phyloP scores from a whole-genome alignment of 2,113 vertebrate species.

The Toxostoma redivivum region DNA sequence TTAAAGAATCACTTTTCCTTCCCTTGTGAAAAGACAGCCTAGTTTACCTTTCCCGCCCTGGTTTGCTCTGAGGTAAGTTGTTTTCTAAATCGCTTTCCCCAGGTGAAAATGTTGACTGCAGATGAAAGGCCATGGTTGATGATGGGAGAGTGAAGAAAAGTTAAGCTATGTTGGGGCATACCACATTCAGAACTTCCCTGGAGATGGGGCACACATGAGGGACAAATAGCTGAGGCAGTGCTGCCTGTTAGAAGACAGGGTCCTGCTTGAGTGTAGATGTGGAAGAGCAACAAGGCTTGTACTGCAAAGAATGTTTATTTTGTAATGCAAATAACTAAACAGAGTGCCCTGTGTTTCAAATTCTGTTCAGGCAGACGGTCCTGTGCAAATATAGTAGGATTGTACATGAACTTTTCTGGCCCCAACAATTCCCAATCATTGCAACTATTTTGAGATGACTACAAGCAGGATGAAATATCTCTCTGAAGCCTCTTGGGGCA shows the following conservation, averaged over 20 bases:
- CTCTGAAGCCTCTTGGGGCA: not conserved
- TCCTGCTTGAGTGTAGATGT: not conserved
- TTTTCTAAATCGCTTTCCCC: not conserved
- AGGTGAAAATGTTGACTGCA: not conserved
- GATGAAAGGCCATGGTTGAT: not conserved
- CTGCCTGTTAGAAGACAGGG: not conserved
- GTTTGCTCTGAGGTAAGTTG: not conserved
- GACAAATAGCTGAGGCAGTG: not conserved
- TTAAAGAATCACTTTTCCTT: not conserved
- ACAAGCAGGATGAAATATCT: not conserved
- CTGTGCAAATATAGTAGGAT: not conserved
- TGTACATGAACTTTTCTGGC: not conserved
- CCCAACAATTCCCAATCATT: not conserved
- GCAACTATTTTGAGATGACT: not conserved
- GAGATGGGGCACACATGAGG: not conserved
- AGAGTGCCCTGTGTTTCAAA: not conserved
- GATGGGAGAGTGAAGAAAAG: not conserved
- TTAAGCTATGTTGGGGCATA: not conserved
- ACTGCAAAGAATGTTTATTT: not conserved
- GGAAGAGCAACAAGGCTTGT: not conserved
- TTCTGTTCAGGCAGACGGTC: not conserved
- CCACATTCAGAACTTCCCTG: accelerated
- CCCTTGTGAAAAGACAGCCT: not conserved
- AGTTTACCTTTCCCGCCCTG: not conserved
- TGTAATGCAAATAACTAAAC: not conserved